Conservation (phyloP, 2,888 invertebrate species). For the Andricus quercusramuli region DNA sequence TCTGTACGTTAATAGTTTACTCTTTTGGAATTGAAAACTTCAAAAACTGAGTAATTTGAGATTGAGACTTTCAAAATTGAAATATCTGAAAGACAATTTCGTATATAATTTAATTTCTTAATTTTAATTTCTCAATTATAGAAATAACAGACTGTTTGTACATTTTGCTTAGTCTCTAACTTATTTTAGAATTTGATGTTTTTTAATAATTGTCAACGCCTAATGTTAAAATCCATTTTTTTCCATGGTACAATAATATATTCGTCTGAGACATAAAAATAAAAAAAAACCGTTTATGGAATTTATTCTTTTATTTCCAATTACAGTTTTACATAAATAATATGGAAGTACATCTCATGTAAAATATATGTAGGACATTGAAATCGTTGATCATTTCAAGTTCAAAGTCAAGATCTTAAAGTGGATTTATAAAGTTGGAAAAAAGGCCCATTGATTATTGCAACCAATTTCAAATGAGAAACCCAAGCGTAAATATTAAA, state of each 20-base stretch:
- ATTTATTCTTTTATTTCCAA: background rate
- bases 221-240: slow-evolving; percentile 52
- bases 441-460: too few relatives aligned
- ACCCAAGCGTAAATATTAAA: too few relatives aligned
- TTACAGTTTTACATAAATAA: background rate
- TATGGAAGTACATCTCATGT: background rate
- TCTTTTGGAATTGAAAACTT: too few relatives aligned
- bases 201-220: slow-evolving; percentile 47
- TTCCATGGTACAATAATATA: slow-evolving; percentile 47
- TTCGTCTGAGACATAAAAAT: slow-evolving; percentile 49
- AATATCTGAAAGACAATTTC: too few relatives aligned
- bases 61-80: too few relatives aligned
- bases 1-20: too few relatives aligned
- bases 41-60: too few relatives aligned
- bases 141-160: slow-evolving; percentile 22
- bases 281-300: slow-evolving; percentile 34
- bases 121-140: background rate
- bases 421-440: too few relatives aligned
- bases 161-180: slow-evolving; percentile 35
- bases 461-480: too few relatives aligned
- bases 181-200: slow-evolving; percentile 39
- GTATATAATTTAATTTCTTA: background rate
- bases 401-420: too few relatives aligned
- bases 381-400: too few relatives aligned
- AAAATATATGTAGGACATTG: too few relatives aligned